A percentile compares a stretch with the other conserved stretches of the same genome.
These are phyloP conservation scores for Drosophila subsilvestris DNA, from an alignment of 2,888 invertebrate species.

Conservation along the genomic window DNA sequence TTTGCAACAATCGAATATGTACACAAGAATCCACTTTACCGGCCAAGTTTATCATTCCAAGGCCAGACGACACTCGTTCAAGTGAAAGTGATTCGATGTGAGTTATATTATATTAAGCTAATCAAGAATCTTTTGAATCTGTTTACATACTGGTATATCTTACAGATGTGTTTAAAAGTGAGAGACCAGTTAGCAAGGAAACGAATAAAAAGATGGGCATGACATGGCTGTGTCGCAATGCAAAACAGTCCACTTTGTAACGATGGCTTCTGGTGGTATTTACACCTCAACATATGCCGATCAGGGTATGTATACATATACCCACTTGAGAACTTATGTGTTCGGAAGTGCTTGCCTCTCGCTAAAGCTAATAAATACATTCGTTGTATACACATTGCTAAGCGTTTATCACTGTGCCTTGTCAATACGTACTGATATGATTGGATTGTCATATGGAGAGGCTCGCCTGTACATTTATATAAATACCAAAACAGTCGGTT, in stretches of 20 bases:
- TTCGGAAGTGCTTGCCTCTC: background rate
- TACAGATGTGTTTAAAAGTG: too few relatives aligned
- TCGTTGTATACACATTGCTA: background rate
- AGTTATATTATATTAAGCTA: background rate
- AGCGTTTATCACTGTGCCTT: background rate
- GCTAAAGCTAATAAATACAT: background rate
- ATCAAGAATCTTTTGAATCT: background rate
- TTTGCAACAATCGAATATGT: conserved; percentile 1
- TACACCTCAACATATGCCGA: too few relatives aligned
- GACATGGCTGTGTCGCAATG: background rate
- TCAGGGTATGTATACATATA: background rate
- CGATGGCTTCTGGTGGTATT: too few relatives aligned
- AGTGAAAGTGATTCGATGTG: background rate
- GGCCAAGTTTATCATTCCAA: conserved; percentile 21
- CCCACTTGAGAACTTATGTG: background rate
- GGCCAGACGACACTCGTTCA: conserved; percentile 10
- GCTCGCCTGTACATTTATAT: background rate
- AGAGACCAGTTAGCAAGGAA: too few relatives aligned
- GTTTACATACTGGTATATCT: background rate
- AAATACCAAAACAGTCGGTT: background rate
- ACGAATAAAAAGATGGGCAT: too few relatives aligned
- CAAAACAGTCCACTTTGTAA: too few relatives aligned
- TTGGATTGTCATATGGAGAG: background rate
- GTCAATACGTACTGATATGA: too few relatives aligned
- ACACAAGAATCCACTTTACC: conserved; percentile 27